Percentiles rank a stretch among this genome's conserved stretches.
These are phyloP conservation scores for Drosophila pullipes DNA, from an alignment of 2,888 invertebrate species.

Conservation along the genomic window DNA sequence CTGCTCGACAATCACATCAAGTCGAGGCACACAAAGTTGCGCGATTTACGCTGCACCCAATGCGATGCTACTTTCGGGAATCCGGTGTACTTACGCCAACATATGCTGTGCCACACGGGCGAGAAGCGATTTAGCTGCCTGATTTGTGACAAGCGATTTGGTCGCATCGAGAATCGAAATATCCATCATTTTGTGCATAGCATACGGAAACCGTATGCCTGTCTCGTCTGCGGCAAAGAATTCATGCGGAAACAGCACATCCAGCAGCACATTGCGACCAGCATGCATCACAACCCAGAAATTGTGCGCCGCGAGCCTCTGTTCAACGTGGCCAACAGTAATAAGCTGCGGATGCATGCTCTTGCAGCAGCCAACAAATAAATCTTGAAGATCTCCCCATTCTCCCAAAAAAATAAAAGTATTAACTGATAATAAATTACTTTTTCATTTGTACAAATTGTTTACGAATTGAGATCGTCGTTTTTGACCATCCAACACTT, in stretches of 20 bases:
- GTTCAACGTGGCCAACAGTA: constrained; percentile 82
- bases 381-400: not conserved
- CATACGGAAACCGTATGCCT: constrained; percentile 94
- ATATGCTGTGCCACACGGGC: constrained; percentile 91
- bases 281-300: constrained; percentile 90
- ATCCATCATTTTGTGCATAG: constrained; percentile 94
- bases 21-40: constrained; percentile 92
- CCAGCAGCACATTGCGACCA: constrained; percentile 89
- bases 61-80: constrained; percentile 93
- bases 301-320: constrained; percentile 94
- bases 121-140: constrained; percentile 91
- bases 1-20: constrained; percentile 93
- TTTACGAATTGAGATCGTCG: not conserved
- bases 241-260: constrained; percentile 93
- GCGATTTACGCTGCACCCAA: constrained; percentile 90
- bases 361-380: not conserved
- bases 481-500: not conserved
- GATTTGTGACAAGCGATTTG: constrained; percentile 94
- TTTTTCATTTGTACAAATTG: not conserved
- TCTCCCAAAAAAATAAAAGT: not conserved
- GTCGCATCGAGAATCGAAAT: constrained; percentile 93
- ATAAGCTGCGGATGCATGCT: constrained; percentile 23
- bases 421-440: not conserved
- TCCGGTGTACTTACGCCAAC: constrained; percentile 92
- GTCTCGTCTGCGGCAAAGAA: constrained; percentile 91